A percentile compares a stretch with the other conserved stretches of the same genome.
These are phyloP conservation scores for Phrixothrix hirtus DNA, from an alignment of 2,888 invertebrate genomes.

Conservation along the genomic window DNA sequence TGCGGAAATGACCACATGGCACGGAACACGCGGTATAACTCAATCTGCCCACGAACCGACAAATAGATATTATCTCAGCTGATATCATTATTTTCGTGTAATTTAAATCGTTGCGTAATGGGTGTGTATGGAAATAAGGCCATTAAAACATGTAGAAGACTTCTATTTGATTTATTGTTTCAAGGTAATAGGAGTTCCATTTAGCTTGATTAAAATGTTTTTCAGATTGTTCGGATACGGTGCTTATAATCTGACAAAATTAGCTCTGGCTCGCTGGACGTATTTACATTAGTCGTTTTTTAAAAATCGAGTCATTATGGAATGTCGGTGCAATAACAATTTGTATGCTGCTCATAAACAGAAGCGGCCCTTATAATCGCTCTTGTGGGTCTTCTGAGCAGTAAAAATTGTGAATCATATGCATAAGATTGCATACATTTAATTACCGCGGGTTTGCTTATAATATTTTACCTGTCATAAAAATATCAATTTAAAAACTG, in stretches of 20 bases:
- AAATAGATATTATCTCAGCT: conserved; percentile 46
- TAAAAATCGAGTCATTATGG: conserved; percentile 6
- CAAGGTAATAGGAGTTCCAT: conserved; percentile 42
- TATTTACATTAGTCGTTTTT: conserved; percentile 15
- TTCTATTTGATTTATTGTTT: conserved; percentile 44
- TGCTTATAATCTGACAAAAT: conserved; percentile 19
- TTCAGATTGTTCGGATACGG: conserved; percentile 19
- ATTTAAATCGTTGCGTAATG: conserved; percentile 50
- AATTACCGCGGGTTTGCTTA: conserved; percentile 25
- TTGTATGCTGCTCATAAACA: conserved; percentile 12
- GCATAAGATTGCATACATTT: conserved; percentile 8
- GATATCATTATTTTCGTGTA: conserved; percentile 50
- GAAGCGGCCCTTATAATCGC: conserved; percentile 13
- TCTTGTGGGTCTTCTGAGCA: conserved; percentile 13
- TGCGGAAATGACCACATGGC: conserved; percentile 48
- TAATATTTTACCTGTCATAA: conserved; percentile 36
- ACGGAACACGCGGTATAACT: conserved; percentile 50
- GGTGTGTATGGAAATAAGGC: conserved; percentile 48
- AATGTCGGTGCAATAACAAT: conserved; percentile 7
- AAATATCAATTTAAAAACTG: conserved; percentile 37
- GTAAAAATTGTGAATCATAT: conserved; percentile 13
- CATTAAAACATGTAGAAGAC: conserved; percentile 44
- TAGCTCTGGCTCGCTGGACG: conserved; percentile 9
- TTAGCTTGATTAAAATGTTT: conserved; percentile 44
- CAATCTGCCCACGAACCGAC: conserved; percentile 47